These are phyloP conservation scores for Stegostoma tigrinum DNA, from an alignment of 2,113 vertebrate genomes.

Conservation along the genomic window DNA sequence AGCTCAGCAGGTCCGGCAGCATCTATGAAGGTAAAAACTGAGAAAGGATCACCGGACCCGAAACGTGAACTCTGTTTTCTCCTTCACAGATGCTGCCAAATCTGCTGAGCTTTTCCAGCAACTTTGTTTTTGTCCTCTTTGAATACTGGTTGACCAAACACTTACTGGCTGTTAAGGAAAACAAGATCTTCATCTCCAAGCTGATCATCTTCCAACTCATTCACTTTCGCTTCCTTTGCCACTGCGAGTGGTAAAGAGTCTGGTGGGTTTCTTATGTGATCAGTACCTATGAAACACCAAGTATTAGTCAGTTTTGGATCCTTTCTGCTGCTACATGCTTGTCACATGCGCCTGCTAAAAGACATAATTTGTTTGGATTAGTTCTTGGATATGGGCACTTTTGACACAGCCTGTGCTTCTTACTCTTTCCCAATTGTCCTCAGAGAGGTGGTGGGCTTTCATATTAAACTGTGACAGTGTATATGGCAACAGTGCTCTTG, in stretches of 20 bases:
- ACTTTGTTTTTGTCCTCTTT: neutral
- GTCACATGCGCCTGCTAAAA: neutral
- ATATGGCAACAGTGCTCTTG: neutral
- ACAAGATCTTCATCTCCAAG: slow-evolving; percentile 81
- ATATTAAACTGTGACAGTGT: neutral
- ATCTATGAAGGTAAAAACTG: too few species aligned
- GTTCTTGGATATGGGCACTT: neutral
- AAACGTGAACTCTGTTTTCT: too few species aligned
- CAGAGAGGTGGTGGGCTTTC: neutral
- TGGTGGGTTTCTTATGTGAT: slow-evolving; percentile 67
- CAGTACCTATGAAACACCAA: slow-evolving; percentile 59
- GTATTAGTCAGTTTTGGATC: neutral
- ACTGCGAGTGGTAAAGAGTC: slow-evolving; percentile 71
- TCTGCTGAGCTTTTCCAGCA: too few species aligned
- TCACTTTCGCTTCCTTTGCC: slow-evolving; percentile 92
- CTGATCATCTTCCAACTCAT: slow-evolving; percentile 81
- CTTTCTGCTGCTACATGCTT: neutral
- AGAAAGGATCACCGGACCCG: too few species aligned
- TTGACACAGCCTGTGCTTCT: too few species aligned
- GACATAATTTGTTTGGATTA: neutral
- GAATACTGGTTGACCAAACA: slow-evolving; percentile 20
- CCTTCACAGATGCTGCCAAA: too few species aligned
- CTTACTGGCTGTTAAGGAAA: slow-evolving; percentile 73
- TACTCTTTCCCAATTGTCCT: neutral
- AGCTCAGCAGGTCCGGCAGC: too few species aligned